Base-by-base conservation (phyloP, 2,888 invertebrate genomes). In the Heliconius sara region DNA sequence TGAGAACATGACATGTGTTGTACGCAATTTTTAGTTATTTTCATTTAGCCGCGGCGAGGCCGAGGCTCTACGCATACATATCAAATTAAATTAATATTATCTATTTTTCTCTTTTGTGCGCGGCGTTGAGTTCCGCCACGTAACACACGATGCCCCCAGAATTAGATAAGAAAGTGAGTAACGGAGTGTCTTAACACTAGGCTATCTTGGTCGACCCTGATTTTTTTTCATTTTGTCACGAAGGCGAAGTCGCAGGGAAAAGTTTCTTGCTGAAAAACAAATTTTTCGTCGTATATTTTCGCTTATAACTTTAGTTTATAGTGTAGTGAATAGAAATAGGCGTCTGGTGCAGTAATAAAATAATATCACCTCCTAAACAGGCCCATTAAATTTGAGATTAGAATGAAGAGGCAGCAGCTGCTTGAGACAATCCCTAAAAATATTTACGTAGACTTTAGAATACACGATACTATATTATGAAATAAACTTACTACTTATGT, bases 361-460 rank as follows among this genome's bases (percentile, higher is more conserved):
- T 76, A 78, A 81, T 78, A 80, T 80, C 78, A 78, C 63, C 80
- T 68, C 76, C 76, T 76, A 63, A 81, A 80, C 78, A 76, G 80
- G 72, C 78, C 80, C 80, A 81, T 81, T 80, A 81, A 81, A 80
- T 81, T 80, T 80, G 63, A 78, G 72, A 80, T 81, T 81, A 76
- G 79, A 77, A 80, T 78, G 80, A 78, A 79, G 81, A 80, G 77
- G 75, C 34, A 27, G 76, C 80, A 81, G 81, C 80, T 80, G 81
- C 74, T 57, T 71, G 63, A 63, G 60, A 76, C 67, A 80, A 80
- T 68, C 79, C 75, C 71, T 75, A 78, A 78, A 81, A 78, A 78
- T 77, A 77, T 68, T 27, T 72, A 67, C 78, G 68, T 78, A 68
- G 73, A 79, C 72, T 76, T 75, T 66, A 78, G 66, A 79, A 79